phyloP scores from a whole-genome alignment of 2,797 vertebrate genomes.

The Ptychadena robeensis region DNA sequence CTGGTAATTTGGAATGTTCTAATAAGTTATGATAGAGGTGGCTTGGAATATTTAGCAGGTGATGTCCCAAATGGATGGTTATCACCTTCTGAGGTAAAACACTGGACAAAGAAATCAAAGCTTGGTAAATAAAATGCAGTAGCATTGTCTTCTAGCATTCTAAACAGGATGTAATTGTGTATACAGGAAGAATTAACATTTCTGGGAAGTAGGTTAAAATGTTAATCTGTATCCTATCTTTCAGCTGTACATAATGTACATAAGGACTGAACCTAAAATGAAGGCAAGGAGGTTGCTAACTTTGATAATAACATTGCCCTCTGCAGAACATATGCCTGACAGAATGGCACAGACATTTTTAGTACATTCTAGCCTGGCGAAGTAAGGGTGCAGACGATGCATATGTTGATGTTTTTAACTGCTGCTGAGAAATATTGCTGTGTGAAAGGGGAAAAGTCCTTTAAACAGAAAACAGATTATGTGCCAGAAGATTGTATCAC shows the following conservation, averaged over 20 bases:
- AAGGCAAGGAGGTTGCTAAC: slow-evolving; percentile 22
- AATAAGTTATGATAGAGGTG: too few species aligned
- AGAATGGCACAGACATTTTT: slow-evolving; percentile 35
- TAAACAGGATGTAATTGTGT: slow-evolving; percentile 4
- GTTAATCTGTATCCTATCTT: slow-evolving; percentile 53
- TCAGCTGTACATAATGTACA: slow-evolving; percentile 56
- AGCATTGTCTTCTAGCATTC: too few species aligned
- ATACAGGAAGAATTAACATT: background rate
- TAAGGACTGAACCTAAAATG: slow-evolving; percentile 44
- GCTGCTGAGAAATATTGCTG: background rate
- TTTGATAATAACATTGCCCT: slow-evolving; percentile 41
- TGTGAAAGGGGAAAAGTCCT: background rate
- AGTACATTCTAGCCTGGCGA: slow-evolving; percentile 4
- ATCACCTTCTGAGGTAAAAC: too few species aligned
- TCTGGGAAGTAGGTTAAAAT: slow-evolving; percentile 43
- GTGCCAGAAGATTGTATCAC: background rate
- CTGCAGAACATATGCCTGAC: slow-evolving; percentile 7
- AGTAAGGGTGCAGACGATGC: slow-evolving; percentile 12
- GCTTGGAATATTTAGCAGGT: too few species aligned
- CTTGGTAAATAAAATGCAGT: too few species aligned
- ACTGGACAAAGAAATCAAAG: too few species aligned
- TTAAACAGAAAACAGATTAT: slow-evolving; percentile 51
- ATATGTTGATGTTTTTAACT: slow-evolving; percentile 25
- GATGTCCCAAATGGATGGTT: too few species aligned
- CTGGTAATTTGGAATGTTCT: too few species aligned